phyloP scores from a whole-genome alignment of 2,113 vertebrate genomes.

The Callionymus lyra region DNA sequence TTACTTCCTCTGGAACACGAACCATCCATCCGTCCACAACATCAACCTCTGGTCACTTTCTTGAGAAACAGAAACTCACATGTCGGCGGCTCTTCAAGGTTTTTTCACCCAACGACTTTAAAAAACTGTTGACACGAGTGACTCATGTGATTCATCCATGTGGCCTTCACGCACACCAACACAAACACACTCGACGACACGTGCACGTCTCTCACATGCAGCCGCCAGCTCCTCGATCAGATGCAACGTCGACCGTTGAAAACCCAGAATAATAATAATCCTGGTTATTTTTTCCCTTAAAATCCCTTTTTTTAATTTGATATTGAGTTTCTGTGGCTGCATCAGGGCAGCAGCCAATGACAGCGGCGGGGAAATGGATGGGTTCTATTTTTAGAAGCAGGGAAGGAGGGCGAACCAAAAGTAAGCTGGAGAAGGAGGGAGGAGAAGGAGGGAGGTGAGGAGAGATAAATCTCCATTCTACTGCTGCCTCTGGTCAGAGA shows the following conservation, averaged over 20 bases:
- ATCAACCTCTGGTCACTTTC: too few species aligned
- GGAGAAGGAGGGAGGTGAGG: constrained; percentile 31
- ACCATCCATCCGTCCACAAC: too few species aligned
- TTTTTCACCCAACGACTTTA: too few species aligned
- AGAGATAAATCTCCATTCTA: constrained; percentile 53
- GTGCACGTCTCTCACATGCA: constrained; percentile 15
- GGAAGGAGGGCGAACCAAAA: constrained; percentile 64
- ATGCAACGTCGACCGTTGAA: too few species aligned
- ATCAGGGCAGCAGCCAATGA: constrained; percentile 42
- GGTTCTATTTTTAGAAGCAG: constrained; percentile 74
- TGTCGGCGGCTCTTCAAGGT: background rate
- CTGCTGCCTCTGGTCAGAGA: constrained; percentile 48
- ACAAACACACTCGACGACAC: background rate
- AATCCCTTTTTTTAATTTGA: constrained; percentile 5
- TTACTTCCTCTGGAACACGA: too few species aligned
- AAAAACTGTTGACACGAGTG: constrained; percentile 4
- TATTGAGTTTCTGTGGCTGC: constrained; percentile 29
- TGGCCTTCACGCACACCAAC: background rate
- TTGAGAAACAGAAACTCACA: background rate
- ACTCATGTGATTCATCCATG: background rate
- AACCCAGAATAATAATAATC: too few species aligned
- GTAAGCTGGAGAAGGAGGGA: constrained; percentile 40
- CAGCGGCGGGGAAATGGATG: constrained; percentile 55
- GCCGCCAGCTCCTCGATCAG: too few species aligned
- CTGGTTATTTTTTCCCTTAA: too few species aligned